A percentile compares a stretch with the other conserved stretches of the same genome.
phyloP scores from a whole-genome alignment of 2,113 vertebrate genomes.

The Phalacrocorax carbo region DNA sequence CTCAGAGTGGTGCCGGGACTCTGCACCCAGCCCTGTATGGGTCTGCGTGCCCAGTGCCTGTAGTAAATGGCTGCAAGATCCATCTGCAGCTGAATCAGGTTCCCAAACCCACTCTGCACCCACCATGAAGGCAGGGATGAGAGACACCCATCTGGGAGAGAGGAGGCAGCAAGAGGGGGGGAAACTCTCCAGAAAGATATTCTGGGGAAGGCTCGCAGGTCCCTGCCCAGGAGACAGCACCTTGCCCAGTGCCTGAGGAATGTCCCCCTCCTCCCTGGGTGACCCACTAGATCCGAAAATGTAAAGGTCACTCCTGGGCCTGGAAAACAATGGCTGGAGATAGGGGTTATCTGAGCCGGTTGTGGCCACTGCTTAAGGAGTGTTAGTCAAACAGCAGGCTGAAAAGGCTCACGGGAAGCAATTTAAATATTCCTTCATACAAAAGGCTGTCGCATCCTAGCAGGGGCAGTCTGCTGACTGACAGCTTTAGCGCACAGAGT shows the following conservation, averaged over 20 bases:
- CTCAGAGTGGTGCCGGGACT: rapidly evolving
- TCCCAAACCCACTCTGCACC: no score
- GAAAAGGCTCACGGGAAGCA: conserved; percentile 18
- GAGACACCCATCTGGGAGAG: neutral
- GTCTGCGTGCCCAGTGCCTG: neutral
- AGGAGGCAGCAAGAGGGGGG: neutral
- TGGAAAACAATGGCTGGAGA: conserved; percentile 31
- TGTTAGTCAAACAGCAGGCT: neutral
- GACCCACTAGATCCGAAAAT: neutral
- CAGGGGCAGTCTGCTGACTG: neutral
- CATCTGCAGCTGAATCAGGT: rapidly evolving
- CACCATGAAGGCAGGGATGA: rapidly evolving
- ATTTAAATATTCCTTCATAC: conserved; percentile 34
- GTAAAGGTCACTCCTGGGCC: neutral
- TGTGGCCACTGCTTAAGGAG: conserved; percentile 5
- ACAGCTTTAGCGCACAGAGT: neutral
- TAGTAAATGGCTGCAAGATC: neutral
- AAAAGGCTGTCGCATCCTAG: neutral
- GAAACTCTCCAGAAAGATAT: neutral
- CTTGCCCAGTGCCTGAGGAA: neutral
- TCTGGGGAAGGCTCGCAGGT: neutral
- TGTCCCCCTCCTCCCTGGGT: neutral
- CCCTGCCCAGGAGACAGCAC: neutral
- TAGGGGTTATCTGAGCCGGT: conserved; percentile 1
- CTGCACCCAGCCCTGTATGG: rapidly evolving